Evolutionary conservation across 2,888 invertebrate genomes (phyloP), one percentile per base, ranked within the genome.

Genomic region (Pharmacophagus antenor): DNA sequence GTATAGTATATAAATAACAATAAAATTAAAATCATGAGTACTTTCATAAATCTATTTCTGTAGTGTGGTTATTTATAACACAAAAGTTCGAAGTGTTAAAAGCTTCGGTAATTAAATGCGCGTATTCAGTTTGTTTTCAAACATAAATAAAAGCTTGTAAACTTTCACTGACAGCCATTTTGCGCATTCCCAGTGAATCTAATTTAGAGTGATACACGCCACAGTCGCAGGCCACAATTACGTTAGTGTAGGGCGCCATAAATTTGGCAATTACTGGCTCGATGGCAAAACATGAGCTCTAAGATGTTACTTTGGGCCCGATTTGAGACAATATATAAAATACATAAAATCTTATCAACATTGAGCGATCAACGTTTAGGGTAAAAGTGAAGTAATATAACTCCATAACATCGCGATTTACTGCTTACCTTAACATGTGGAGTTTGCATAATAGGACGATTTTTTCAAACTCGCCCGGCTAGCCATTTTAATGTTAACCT

Each of bases 141-240:
- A 44, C 46, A 58, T 58, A 58, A 62, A 61, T 61, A 56, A 42
- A 53, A 61, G 52, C 56, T 42, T 44, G 52, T 21, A 56, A 56
- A 78, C 77, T 81, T 74, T 79, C 74, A 67, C 73, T 76, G 79
- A 80, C 82, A 80, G 67, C 73, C 78, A 76, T 80, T 82, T 82
- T 77, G 74, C 74, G 71, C 67, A 68, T 79, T 81, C 74, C 73
- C 73, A 77, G 72, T 73, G 79, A 85, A 88, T 88, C 86, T 86
- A 88, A 89, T 89, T 89, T 86, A 74, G 78, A 85, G 80, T 87
- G 88, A 87, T 88, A 84, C 85, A 85, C 78, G 76, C 83, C 81
- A 78, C 78, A 72, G 78, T 75, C 75, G 71, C 73, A 73, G 74
- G 69, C 88, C 89, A 78, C 88, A 88, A 88, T 87, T 84, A 80